Evolutionary conservation across 2,113 vertebrate genomes (phyloP).

Genomic region (Copsychus sechellarum): DNA sequence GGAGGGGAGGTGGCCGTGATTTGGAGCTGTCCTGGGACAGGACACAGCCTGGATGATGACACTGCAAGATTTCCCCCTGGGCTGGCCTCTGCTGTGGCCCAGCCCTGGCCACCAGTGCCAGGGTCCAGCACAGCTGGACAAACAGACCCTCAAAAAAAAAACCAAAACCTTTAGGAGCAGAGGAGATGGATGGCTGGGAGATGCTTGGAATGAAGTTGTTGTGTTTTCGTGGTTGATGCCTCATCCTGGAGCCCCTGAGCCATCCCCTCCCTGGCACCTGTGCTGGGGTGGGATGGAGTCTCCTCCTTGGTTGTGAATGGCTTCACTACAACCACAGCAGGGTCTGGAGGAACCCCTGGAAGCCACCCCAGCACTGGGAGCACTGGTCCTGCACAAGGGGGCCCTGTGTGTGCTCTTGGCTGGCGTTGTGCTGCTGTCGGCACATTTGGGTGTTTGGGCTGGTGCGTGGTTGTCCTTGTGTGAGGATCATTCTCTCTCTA

Average conservation of each 20-base stretch:
- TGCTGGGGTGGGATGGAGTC: not conserved
- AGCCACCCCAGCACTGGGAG: not conserved
- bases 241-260: not conserved
- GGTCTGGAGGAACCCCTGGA: not conserved
- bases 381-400: not conserved
- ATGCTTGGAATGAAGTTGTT: not conserved
- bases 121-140: not conserved
- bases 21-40: not conserved
- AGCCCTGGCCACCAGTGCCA: not conserved
- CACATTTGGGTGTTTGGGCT: slow-evolving; percentile 40
- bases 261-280: not conserved
- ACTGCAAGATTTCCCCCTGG: slow-evolving; percentile 24
- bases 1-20: not conserved
- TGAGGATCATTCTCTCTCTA: not conserved
- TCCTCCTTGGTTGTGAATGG: not conserved
- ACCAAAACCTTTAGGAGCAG: not conserved
- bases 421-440: slow-evolving; percentile 10
- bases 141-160: not conserved
- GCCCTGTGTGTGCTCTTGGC: not conserved
- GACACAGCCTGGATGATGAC: slow-evolving; percentile 1
- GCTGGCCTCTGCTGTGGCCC: not conserved
- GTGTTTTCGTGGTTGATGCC: accelerated
- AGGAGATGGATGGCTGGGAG: not conserved
- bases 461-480: slow-evolving; percentile 7
- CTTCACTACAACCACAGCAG: accelerated